Evolutionary conservation across 2,113 vertebrate species (phyloP).

Genomic region (Oryzias melastigma): DNA sequence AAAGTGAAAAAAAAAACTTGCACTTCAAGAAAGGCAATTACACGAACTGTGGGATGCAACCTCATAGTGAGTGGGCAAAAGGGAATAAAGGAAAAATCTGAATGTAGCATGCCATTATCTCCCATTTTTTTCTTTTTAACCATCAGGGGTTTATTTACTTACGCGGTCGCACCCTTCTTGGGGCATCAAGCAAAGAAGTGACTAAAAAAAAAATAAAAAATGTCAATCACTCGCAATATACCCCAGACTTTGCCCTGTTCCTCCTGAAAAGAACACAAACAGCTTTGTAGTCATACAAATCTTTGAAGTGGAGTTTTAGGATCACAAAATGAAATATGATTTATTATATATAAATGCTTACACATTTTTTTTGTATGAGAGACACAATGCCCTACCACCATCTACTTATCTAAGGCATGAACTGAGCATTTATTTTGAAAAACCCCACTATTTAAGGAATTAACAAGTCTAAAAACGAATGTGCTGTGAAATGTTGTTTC

Average conservation of each 20-base stretch:
- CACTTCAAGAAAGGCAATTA: not conserved
- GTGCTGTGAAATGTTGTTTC: constrained; percentile 1
- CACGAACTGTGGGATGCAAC: not conserved
- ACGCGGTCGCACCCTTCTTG: not conserved
- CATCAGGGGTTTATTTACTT: not conserved
- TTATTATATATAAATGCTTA: not conserved
- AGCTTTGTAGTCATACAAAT: no score
- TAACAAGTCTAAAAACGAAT: constrained; percentile 1
- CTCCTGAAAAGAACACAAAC: no score
- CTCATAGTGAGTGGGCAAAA: not conserved
- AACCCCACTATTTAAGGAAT: not conserved
- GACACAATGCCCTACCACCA: not conserved
- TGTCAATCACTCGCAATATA: no score
- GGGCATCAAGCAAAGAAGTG: not conserved
- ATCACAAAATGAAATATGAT: not conserved
- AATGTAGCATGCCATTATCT: not conserved
- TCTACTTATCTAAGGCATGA: not conserved
- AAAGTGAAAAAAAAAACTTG: no score
- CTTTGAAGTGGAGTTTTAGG: no score
- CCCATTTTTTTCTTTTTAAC: not conserved
- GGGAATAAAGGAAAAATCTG: not conserved
- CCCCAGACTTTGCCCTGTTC: no score
- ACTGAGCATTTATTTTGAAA: not conserved
- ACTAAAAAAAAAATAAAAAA: no score
- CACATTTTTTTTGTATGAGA: not conserved